Evolutionary conservation across 2,797 vertebrate genomes (phyloP).

Genomic region (Alosa sapidissima): DNA sequence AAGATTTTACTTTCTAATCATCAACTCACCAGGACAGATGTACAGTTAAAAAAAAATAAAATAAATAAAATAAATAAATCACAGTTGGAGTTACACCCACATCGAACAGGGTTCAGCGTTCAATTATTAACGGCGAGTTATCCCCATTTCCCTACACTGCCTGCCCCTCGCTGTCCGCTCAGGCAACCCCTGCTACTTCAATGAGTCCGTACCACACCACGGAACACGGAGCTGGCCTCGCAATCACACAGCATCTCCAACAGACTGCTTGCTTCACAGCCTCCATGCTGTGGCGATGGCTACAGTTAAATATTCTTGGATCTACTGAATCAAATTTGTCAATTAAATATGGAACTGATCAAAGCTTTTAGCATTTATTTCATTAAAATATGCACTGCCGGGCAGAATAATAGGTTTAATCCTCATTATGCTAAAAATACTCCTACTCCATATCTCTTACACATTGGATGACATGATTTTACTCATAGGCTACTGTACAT

Average conservation of each 20-base stretch:
- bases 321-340: too few species aligned
- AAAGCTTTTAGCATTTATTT: too few species aligned
- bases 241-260: not conserved
- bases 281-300: not conserved
- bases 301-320: too few species aligned
- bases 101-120: slow-evolving; percentile 25
- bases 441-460: not conserved
- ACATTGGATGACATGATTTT: not conserved
- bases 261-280: not conserved
- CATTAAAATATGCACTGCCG: too few species aligned
- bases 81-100: slow-evolving; percentile 10
- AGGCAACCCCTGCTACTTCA: not conserved
- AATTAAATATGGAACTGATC: too few species aligned
- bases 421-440: too few species aligned
- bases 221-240: too few species aligned
- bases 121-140: slow-evolving; percentile 39
- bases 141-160: slow-evolving; percentile 27
- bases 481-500: not conserved
- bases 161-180: not conserved
- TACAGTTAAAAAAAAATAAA: not conserved
- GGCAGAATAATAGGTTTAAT: too few species aligned
- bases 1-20: not conserved
- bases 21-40: slow-evolving; percentile 5
- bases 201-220: not conserved
- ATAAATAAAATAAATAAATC: too few species aligned